Conservation (phyloP, 2,797 vertebrate species). For the Poeciliopsis gracilis region DNA sequence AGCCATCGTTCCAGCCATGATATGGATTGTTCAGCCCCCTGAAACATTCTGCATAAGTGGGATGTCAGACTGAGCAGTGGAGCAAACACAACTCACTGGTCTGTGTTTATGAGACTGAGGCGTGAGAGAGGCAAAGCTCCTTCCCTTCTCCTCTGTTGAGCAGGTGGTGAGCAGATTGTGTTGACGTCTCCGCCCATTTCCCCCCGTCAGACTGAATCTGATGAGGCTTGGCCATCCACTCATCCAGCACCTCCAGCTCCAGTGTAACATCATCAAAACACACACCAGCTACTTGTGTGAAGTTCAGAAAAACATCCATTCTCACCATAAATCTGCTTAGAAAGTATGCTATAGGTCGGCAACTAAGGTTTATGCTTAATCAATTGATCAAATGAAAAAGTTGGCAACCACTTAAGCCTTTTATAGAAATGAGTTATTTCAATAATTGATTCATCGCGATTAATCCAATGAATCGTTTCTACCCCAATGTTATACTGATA, state of each 20-base stretch:
- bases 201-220: conserved; percentile 34
- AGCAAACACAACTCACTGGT: conserved; percentile 51
- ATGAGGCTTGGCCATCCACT: conserved; percentile 23
- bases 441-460: too few species aligned
- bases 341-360: too few species aligned
- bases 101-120: conserved; percentile 47
- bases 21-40: conserved; percentile 38
- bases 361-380: too few species aligned
- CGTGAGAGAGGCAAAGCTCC: conserved; percentile 18
- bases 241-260: conserved; percentile 9
- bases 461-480: too few species aligned
- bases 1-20: conserved; percentile 31
- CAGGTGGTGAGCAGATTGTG: conserved; percentile 73
- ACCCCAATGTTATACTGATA: neutral
- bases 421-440: too few species aligned
- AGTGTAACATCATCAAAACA: conserved; percentile 38
- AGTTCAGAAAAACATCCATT: conserved; percentile 10
- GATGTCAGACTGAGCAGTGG: conserved; percentile 29
- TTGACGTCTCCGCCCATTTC: conserved; percentile 31
- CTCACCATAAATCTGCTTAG: neutral
- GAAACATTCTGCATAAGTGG: conserved; percentile 7
- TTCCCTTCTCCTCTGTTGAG: conserved; percentile 36
- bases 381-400: too few species aligned
- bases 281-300: conserved; percentile 22
- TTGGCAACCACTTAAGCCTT: too few species aligned